Evolutionary conservation across 2,888 invertebrate genomes (phyloP).

Genomic region (Hipparchia semele): DNA sequence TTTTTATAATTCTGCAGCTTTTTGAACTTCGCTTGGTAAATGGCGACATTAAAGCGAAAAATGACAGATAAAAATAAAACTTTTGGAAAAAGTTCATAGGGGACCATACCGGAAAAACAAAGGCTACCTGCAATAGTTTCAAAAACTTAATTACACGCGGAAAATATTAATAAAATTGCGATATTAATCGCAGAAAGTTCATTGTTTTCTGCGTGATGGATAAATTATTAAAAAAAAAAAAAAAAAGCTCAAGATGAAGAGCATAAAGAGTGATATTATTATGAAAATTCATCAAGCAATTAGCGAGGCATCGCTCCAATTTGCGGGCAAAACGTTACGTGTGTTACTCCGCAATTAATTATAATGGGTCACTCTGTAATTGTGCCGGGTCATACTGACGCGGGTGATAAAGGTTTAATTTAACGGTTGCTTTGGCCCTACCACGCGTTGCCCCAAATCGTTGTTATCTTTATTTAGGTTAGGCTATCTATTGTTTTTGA

Average conservation of each 20-base stretch:
- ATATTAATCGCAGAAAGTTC: too few relatives aligned
- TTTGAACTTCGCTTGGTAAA: background rate
- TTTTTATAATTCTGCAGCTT: slow-evolving; percentile 36
- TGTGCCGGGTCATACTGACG: slow-evolving; percentile 55
- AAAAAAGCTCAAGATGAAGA: background rate
- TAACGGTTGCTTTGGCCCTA: slow-evolving; percentile 55
- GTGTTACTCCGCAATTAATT: slow-evolving; percentile 57
- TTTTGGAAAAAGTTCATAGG: too few relatives aligned
- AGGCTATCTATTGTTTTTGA: background rate
- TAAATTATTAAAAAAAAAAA: too few relatives aligned
- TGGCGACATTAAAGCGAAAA: slow-evolving; percentile 25
- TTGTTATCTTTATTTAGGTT: slow-evolving; percentile 7
- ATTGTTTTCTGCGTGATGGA: too few relatives aligned
- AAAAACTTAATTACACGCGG: slow-evolving; percentile 26
- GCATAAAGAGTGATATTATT: background rate
- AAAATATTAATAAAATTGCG: background rate
- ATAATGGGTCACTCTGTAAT: slow-evolving; percentile 54
- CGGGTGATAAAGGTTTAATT: slow-evolving; percentile 66
- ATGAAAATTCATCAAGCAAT: slow-evolving; percentile 5
- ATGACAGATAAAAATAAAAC: slow-evolving; percentile 32
- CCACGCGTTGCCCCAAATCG: slow-evolving; percentile 27
- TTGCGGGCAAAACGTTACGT: slow-evolving; percentile 45
- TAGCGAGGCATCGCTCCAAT: slow-evolving; percentile 27
- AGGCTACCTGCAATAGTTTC: too few relatives aligned
- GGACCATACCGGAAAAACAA: too few relatives aligned